A percentile compares a stretch with the other conserved stretches of the same genome.
These are phyloP conservation scores for Panagrolaimus sp. DNA, from an alignment of 1,140 invertebrate genomes.

Conservation along the genomic window DNA sequence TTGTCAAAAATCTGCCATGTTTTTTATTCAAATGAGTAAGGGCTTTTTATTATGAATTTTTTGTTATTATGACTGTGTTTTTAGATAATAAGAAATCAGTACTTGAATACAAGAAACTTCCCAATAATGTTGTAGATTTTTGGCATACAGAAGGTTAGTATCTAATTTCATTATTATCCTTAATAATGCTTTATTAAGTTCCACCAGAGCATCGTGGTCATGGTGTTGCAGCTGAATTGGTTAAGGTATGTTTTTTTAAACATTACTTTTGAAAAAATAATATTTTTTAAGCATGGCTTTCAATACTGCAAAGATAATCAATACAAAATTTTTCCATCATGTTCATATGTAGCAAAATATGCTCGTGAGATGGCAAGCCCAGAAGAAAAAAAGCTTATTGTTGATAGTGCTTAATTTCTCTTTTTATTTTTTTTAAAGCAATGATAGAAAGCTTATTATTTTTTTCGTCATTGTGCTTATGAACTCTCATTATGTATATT, in stretches of 20 bases:
- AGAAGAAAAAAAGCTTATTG: conserved; percentile 6
- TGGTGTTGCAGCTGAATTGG: background rate
- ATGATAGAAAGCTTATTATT: no score
- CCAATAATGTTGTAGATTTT: conserved; percentile 3
- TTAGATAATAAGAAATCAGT: conserved; percentile 1
- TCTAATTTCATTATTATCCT: no score
- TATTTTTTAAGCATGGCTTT: background rate
- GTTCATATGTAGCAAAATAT: conserved; percentile 7
- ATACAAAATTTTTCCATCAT: conserved; percentile 1
- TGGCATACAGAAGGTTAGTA: background rate
- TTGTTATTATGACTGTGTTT: background rate
- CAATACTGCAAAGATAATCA: background rate
- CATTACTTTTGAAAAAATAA: background rate
- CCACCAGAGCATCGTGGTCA: conserved; percentile 5
- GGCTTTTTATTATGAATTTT: background rate
- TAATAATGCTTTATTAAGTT: background rate
- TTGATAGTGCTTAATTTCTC: background rate
- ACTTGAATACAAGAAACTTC: background rate
- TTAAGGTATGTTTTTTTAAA: background rate
- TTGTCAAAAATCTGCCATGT: background rate
- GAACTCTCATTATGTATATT: background rate
- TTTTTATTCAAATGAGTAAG: conserved; percentile 2
- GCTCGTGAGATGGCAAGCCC: background rate
- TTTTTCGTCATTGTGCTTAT: no score
- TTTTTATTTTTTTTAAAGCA: no score